phyloP scores from a whole-genome alignment of 2,797 vertebrate species.

The Poeciliopsis gracilis region DNA sequence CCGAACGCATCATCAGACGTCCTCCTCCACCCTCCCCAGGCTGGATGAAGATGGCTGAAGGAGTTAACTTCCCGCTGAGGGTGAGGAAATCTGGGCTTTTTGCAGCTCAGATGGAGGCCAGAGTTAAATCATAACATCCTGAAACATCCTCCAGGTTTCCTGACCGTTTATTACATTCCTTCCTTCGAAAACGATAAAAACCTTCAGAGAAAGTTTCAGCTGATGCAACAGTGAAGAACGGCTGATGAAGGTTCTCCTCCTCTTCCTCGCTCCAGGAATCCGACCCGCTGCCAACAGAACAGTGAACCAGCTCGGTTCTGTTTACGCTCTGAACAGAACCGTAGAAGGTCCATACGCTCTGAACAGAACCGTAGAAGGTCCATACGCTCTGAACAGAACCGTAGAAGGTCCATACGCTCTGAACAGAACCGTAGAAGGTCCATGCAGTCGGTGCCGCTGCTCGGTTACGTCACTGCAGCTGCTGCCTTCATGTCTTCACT shows the following conservation, averaged over 20 bases:
- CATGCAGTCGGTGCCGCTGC: background rate
- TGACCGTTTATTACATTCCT: background rate
- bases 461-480: background rate
- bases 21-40: background rate
- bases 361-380: background rate
- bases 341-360: too few species aligned
- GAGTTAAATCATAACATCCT: background rate
- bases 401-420: background rate
- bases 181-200: background rate
- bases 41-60: background rate
- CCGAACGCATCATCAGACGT: background rate
- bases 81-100: constrained; percentile 10
- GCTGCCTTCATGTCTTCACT: too few species aligned
- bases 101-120: background rate
- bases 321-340: too few species aligned
- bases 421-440: background rate
- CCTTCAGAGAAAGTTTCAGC: background rate
- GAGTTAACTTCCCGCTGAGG: background rate
- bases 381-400: background rate
- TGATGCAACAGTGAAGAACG: background rate
- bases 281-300: background rate
- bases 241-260: background rate
- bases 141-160: background rate
- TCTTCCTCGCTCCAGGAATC: background rate
- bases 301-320: background rate